Percentiles rank a stretch among this genome's conserved stretches.
Evolutionary conservation across 2,797 vertebrate species (phyloP).

Genomic region (Xyrichtys novacula): DNA sequence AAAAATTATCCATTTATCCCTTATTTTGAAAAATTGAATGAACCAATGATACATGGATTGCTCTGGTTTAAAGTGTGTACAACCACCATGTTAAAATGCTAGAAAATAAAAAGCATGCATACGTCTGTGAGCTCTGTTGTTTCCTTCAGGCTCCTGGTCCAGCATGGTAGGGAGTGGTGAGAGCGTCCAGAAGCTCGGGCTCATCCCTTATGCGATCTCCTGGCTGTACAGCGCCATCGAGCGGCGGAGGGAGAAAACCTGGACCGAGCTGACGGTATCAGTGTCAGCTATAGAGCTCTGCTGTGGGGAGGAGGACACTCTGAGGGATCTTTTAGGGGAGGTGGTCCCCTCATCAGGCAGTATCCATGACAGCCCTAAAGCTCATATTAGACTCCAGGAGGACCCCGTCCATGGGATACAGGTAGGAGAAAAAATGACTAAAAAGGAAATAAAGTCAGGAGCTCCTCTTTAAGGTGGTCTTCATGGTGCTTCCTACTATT

Average conservation of each 20-base stretch:
- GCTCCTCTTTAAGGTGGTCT: no score
- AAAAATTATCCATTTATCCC: no score
- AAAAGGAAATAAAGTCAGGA: neutral
- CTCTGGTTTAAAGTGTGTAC: no score
- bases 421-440: constrained; percentile 84
- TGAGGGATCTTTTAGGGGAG: constrained; percentile 93
- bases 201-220: constrained; percentile 97
- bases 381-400: constrained; percentile 92
- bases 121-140: constrained; percentile 14
- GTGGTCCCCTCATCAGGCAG: constrained; percentile 87
- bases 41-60: no score
- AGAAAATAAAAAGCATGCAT: no score
- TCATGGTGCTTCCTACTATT: no score
- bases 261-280: constrained; percentile 93
- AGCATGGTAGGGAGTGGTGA: constrained; percentile 97
- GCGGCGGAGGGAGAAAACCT: constrained; percentile 94
- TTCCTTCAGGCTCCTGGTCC: constrained; percentile 91
- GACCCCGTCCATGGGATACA: constrained; percentile 95
- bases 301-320: constrained; percentile 94
- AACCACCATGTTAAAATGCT: no score
- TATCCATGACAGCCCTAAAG: constrained; percentile 90
- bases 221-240: constrained; percentile 98
- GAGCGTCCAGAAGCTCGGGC: constrained; percentile 90
- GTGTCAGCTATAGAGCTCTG: constrained; percentile 97
- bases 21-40: no score